Conservation (phyloP, 2,797 vertebrate species). For the Neomorphus geoffroyi region DNA sequence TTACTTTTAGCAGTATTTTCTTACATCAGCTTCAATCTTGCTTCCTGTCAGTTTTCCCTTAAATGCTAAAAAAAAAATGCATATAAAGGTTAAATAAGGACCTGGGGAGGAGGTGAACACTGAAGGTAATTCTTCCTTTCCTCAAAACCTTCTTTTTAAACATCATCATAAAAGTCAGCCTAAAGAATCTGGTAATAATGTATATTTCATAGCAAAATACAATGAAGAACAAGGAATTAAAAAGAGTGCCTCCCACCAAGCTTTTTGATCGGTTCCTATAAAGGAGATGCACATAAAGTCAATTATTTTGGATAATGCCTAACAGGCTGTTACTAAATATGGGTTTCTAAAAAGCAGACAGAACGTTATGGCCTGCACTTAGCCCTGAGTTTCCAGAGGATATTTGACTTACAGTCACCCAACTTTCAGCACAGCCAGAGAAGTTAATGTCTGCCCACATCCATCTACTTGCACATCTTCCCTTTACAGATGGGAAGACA, state of each 20-base stretch:
- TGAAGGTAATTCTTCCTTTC: not conserved
- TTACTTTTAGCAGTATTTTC: not conserved
- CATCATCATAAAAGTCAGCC: not conserved
- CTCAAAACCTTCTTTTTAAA: not conserved
- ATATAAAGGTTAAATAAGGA: not conserved
- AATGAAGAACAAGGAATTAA: not conserved
- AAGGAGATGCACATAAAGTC: not conserved
- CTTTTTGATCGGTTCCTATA: not conserved
- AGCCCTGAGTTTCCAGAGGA: not conserved
- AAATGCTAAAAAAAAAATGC: not conserved
- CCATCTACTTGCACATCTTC: not conserved
- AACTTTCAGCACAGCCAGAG: not conserved
- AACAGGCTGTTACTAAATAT: not conserved
- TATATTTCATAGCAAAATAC: not conserved
- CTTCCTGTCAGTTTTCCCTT: not conserved
- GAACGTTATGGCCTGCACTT: not conserved
- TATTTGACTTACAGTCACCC: not conserved
- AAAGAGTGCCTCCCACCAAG: not conserved
- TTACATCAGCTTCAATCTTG: not conserved
- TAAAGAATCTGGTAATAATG: not conserved
- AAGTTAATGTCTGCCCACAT: not conserved
- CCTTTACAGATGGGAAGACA: not conserved
- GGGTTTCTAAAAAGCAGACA: not conserved
- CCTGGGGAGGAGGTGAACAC: not conserved
- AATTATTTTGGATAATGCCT: not conserved